Percentiles rank a stretch among this genome's conserved stretches.
Evolutionary conservation across 2,797 vertebrate genomes (phyloP).

Genomic region (Sardinella longiceps): DNA sequence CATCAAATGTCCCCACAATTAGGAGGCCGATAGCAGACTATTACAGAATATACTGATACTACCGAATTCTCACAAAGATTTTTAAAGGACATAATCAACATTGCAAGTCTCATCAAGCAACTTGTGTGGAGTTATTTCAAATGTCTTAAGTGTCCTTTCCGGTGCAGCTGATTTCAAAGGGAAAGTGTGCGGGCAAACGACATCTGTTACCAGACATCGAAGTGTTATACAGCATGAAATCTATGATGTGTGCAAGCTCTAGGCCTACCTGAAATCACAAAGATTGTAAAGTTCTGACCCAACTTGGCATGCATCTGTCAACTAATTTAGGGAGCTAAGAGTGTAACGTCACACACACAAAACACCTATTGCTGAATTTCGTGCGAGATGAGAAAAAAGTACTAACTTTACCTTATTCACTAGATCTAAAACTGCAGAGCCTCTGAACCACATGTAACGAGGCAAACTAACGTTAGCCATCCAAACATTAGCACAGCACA

Average conservation of each 20-base stretch:
- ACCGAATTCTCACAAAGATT: not conserved
- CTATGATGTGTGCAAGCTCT: not conserved
- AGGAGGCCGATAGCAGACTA: not conserved
- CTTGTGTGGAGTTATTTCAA: not conserved
- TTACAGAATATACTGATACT: not conserved
- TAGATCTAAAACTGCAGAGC: not conserved
- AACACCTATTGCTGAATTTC: too few relatives aligned
- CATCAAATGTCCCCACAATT: not conserved
- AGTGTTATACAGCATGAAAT: not conserved
- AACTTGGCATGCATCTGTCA: not conserved
- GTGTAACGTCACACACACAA: not conserved
- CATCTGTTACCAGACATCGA: too few relatives aligned
- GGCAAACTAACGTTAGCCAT: not conserved
- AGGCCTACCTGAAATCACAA: not conserved
- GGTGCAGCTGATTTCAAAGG: not conserved
- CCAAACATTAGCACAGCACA: not conserved
- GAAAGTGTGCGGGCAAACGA: not conserved
- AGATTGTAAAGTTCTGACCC: not conserved
- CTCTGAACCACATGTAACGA: not conserved
- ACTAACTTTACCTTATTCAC: too few relatives aligned
- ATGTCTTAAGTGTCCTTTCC: not conserved
- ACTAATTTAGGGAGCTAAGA: not conserved
- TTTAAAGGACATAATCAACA: not conserved
- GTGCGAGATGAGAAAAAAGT: too few relatives aligned
- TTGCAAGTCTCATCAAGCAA: not conserved